Evolutionary conservation across 1,140 invertebrate species (phyloP).

Genomic region (Popillia japonica): DNA sequence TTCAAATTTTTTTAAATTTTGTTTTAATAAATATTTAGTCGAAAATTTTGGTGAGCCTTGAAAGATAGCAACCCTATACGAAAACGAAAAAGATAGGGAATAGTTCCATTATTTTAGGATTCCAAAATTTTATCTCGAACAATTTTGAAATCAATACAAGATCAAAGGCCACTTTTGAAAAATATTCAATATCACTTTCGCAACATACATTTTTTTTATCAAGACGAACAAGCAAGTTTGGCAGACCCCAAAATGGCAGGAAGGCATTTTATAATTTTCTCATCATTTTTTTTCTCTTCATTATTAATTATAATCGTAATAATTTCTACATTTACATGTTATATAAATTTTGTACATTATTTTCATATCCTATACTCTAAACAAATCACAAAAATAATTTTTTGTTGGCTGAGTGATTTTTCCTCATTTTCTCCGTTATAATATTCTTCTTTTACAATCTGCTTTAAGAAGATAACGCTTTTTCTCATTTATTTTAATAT

Average conservation of each 20-base stretch:
- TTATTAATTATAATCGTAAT: conserved; percentile 52
- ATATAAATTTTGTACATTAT: conserved; percentile 63
- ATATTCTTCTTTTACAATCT: conserved; percentile 15
- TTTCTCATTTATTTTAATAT: conserved; percentile 23
- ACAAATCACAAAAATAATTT: conserved; percentile 62
- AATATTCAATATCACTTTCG: conserved; percentile 43
- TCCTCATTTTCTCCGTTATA: conserved; percentile 27
- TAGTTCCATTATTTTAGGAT: conserved; percentile 34
- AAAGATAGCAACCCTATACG: conserved; percentile 18
- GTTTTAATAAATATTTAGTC: conserved; percentile 1
- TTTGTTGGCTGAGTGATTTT: conserved; percentile 55
- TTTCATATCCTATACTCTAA: conserved; percentile 57
- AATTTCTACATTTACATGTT: conserved; percentile 59
- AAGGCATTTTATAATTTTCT: conserved; percentile 56
- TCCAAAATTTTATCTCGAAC: conserved; percentile 39
- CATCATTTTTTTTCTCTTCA: conserved; percentile 53
- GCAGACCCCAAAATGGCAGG: conserved; percentile 60
- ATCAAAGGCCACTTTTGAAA: conserved; percentile 47
- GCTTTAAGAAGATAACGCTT: conserved; percentile 49
- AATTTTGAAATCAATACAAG: conserved; percentile 39
- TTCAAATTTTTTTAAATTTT: not conserved
- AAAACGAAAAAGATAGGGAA: conserved; percentile 23
- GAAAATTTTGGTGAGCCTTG: not conserved
- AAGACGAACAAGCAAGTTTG: conserved; percentile 53
- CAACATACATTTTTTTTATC: conserved; percentile 38